Conservation (phyloP, 2,113 vertebrate genomes). For the Hemichromis elongatus region DNA sequence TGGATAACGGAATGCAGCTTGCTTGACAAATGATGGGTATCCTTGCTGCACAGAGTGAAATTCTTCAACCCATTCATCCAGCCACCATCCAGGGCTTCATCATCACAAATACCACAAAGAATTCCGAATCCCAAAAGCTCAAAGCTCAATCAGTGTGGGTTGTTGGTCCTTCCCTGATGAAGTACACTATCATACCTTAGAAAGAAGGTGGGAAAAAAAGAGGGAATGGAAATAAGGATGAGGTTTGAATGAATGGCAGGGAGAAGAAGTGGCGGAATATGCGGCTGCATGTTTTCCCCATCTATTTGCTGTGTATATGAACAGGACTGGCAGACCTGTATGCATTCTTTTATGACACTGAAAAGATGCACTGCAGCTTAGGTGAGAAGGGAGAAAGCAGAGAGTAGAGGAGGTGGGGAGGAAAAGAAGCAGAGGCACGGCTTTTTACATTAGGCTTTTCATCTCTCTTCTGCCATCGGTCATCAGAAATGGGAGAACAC, state of each 20-base stretch:
- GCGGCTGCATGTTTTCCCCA: not conserved
- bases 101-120: conserved; percentile 7
- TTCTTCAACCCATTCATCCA: conserved; percentile 17
- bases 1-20: conserved; percentile 11
- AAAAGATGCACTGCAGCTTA: conserved; percentile 24
- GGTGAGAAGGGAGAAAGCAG: not conserved
- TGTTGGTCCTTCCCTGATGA: not conserved
- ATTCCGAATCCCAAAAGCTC: conserved; percentile 17
- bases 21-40: conserved; percentile 26
- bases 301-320: not conserved
- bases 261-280: not conserved
- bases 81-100: not conserved
- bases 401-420: not conserved
- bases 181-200: not conserved
- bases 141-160: conserved; percentile 9
- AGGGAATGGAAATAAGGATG: not conserved
- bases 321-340: not conserved
- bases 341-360: conserved; percentile 22
- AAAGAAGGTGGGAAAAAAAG: not conserved
- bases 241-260: not conserved
- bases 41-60: not conserved
- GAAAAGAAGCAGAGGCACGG: conserved; percentile 10
- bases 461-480: conserved; percentile 55
- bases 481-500: conserved; percentile 57
- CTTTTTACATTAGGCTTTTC: conserved; percentile 58